phyloP scores from a whole-genome alignment of 2,797 vertebrate species.

The Phrynocephalus vlangalii region DNA sequence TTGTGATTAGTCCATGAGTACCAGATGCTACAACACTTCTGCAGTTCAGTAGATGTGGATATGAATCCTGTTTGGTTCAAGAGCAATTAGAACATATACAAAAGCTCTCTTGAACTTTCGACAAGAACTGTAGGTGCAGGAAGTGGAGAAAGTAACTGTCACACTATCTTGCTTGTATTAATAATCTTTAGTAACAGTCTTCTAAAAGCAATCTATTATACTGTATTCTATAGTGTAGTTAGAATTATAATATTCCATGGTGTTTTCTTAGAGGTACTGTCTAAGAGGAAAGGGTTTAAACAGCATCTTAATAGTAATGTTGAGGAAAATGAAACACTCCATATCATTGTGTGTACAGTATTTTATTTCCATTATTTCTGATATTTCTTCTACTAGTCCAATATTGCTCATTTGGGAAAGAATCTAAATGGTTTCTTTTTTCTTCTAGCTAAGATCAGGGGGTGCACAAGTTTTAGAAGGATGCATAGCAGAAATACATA shows the following conservation, averaged over 20 bases:
- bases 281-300: background rate
- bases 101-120: background rate
- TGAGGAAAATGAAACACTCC: background rate
- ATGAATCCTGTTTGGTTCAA: background rate
- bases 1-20: background rate
- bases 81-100: background rate
- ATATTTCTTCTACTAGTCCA: conserved; percentile 40
- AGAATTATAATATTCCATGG: no score
- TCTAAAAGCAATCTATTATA: background rate
- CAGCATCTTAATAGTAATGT: background rate
- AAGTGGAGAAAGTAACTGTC: no score
- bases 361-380: conserved; percentile 33
- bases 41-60: background rate
- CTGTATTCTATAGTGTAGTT: background rate
- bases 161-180: background rate
- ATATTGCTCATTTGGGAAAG: conserved; percentile 49
- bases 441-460: conserved; percentile 90
- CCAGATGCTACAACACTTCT: background rate
- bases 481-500: conserved; percentile 97
- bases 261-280: background rate
- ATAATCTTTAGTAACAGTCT: background rate
- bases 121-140: background rate
- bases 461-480: conserved; percentile 98
- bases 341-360: background rate
- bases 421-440: conserved; percentile 63